phyloP scores from a whole-genome alignment of 2,113 vertebrate genomes.

The Apodemus speciosus region DNA sequence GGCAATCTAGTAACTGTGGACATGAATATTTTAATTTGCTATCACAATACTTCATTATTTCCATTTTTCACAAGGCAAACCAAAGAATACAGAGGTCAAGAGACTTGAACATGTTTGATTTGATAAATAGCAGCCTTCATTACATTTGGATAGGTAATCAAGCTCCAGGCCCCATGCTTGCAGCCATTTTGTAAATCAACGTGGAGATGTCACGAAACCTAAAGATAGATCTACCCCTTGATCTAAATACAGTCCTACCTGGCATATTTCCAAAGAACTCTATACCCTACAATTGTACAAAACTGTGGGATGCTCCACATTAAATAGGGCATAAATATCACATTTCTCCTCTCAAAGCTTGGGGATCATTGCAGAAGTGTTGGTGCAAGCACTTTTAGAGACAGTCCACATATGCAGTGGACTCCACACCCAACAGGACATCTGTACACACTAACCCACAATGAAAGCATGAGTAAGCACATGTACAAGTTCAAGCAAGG shows the following conservation, averaged over 20 bases:
- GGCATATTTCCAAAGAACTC: not conserved
- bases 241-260: not conserved
- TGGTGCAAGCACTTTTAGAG: not conserved
- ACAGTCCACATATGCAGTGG: not conserved
- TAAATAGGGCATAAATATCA: not conserved
- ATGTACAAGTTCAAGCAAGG: not conserved
- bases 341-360: not conserved
- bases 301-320: not conserved
- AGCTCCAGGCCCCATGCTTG: not conserved
- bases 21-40: constrained; percentile 31
- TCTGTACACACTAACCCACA: not conserved
- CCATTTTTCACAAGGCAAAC: constrained; percentile 9
- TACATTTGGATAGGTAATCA: not conserved
- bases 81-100: not conserved
- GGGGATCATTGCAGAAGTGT: not conserved
- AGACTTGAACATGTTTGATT: not conserved
- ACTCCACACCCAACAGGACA: not conserved
- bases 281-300: not conserved
- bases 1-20: not conserved
- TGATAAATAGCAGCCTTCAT: not conserved
- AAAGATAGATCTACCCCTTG: not conserved
- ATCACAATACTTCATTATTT: not conserved
- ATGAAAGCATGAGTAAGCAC: not conserved
- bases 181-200: not conserved
- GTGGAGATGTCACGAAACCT: not conserved